Base-by-base conservation (phyloP, 2,797 vertebrate species). In the Pterois miles region DNA sequence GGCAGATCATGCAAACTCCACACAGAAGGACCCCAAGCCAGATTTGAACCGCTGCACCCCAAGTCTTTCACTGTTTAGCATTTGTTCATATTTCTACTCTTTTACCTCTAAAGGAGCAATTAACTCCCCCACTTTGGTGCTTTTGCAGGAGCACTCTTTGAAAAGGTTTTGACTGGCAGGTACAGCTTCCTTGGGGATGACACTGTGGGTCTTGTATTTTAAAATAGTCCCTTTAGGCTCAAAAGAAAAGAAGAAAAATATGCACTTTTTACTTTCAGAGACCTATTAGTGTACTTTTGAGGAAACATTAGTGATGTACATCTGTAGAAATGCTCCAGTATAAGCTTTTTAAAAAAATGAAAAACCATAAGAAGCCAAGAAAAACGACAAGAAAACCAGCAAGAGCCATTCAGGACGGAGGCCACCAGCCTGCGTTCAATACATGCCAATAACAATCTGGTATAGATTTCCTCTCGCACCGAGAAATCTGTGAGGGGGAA, bases 401-500 rank as follows among this genome's bases (percentile, higher is more conserved):
- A 6, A n/a, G 71, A 89, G 71, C 11, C 71, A 83, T 53, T 62
- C 56, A 56, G 78, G 69, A 77, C 57, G 68, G 67, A 71, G 53
- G 78, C 85, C 87, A 78, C 82, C 86, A 73, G 76, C 72, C 78
- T 43, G 60, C 74, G 71, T 86, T 94, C 85, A 84, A 92, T 92
- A 89, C 82, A 9, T 75, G 84, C 90, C 91, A 88, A 95, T 92
- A 93, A 80, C 88, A 93, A 92, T 93, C 93, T 91, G 86, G 82
- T 91, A 33, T 86, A 81, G 90, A 83, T 84, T 81, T 82, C 67
- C 79, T 84, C 50, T 66, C 46, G 13, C 81, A 6, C 76, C 25
- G 79, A 84, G 79, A 80, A 71, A 76, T 78, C 57, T 52, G 82
- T 65, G 78, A 65, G 84, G 59, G 78, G 66, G 78, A 12, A 33